These are phyloP conservation scores for Lontra canadensis DNA, from an alignment of 2,113 vertebrate species.

Conservation along the genomic window DNA sequence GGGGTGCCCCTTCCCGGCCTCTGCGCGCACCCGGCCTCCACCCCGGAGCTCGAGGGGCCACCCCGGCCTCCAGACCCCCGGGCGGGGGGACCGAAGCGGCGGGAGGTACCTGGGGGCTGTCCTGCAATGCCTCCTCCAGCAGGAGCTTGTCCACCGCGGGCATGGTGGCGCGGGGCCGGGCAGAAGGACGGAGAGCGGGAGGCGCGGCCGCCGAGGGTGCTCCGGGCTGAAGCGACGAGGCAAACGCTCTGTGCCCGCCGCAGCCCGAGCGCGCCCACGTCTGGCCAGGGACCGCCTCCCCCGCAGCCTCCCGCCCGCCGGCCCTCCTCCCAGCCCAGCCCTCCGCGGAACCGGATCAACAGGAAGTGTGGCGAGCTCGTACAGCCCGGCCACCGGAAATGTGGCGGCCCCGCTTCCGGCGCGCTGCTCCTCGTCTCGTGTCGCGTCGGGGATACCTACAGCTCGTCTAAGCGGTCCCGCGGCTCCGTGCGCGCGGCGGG, in stretches of 20 bases:
- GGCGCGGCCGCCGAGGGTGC: constrained; percentile 57
- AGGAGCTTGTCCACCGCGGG: constrained; percentile 96
- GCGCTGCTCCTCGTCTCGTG: fast-evolving
- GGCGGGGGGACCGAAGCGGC: background rate
- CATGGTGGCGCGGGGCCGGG: constrained; percentile 85
- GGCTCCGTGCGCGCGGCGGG: fast-evolving
- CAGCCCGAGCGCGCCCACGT: constrained; percentile 23
- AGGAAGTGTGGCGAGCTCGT: constrained; percentile 66
- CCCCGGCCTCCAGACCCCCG: background rate
- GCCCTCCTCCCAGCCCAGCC: background rate
- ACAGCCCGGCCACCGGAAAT: constrained; percentile 10
- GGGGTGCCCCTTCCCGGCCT: background rate
- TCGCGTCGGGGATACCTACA: fast-evolving
- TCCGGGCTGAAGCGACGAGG: constrained; percentile 56
- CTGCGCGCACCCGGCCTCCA: background rate
- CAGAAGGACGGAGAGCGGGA: background rate
- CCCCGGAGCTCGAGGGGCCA: background rate
- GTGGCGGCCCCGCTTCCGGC: background rate
- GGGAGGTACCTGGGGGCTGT: constrained; percentile 95
- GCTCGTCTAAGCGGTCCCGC: fast-evolving
- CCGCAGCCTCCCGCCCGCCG: background rate
- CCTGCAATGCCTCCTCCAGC: constrained; percentile 95
- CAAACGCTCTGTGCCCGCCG: constrained; percentile 31
- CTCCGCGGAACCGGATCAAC: background rate
- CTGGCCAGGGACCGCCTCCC: background rate